Conservation (phyloP, 2,888 invertebrate genomes). For the Entomobrya multifasciata region DNA sequence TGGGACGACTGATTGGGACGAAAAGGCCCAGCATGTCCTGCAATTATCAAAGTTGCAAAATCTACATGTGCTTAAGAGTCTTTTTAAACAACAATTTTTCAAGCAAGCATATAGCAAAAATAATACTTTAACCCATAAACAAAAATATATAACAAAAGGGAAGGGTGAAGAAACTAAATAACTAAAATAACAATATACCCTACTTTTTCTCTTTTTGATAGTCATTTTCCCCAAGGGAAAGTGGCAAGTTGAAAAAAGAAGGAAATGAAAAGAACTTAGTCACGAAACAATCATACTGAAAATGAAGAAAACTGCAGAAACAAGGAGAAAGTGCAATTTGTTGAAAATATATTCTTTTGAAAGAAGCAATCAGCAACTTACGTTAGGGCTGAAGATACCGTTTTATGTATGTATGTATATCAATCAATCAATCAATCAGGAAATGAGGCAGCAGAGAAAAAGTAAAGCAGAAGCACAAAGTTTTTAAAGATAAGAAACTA, state of each 20-base stretch:
- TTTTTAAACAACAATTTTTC: slow-evolving; percentile 15
- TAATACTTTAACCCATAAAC: slow-evolving; percentile 27
- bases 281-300: too few relatives aligned
- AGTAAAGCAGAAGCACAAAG: slow-evolving; percentile 57
- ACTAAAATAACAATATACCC: too few relatives aligned
- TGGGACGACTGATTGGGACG: slow-evolving; percentile 80
- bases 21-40: slow-evolving; percentile 80
- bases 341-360: slow-evolving; percentile 26
- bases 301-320: slow-evolving; percentile 1
- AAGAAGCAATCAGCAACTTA: slow-evolving; percentile 68
- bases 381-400: slow-evolving; percentile 66
- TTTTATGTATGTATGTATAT: too few relatives aligned
- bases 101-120: slow-evolving; percentile 29
- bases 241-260: too few relatives aligned
- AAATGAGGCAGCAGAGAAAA: slow-evolving; percentile 69
- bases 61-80: slow-evolving; percentile 78
- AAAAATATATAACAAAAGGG: neutral
- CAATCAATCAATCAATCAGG: slow-evolving; percentile 51
- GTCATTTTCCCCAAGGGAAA: neutral
- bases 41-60: slow-evolving; percentile 76
- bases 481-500: slow-evolving; percentile 45
- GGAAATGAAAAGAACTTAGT: too few relatives aligned
- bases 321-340: slow-evolving; percentile 32
- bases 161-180: neutral
- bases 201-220: too few relatives aligned